Percentiles rank a stretch among this genome's conserved stretches.
Evolutionary conservation across 2,888 invertebrate species (phyloP).

Genomic region (Eupithecia dodoneata): DNA sequence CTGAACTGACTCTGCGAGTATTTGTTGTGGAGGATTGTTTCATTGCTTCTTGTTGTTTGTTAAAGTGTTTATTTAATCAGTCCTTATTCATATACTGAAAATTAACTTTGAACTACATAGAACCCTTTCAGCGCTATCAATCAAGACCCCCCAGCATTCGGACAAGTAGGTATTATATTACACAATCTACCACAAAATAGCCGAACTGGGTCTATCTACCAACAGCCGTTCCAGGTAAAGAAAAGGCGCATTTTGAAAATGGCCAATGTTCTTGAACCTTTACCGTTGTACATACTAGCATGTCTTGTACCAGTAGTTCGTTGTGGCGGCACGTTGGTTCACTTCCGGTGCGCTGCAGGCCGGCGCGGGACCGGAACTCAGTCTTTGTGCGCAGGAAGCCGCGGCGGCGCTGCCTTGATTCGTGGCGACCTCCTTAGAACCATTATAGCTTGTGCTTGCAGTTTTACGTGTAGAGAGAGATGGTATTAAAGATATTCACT

Average conservation of each 20-base stretch:
- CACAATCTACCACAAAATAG: not conserved
- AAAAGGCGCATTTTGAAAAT: not conserved
- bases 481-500: not conserved
- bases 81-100: not conserved
- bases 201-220: not conserved
- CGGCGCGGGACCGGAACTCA: conserved; percentile 8
- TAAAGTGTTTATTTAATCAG: not conserved
- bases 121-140: not conserved
- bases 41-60: not conserved
- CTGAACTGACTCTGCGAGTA: not conserved
- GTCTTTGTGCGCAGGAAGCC: conserved; percentile 6
- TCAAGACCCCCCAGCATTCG: not conserved
- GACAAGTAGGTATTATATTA: not conserved
- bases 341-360: not conserved
- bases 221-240: not conserved
- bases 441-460: not conserved
- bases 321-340: not conserved
- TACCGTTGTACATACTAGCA: not conserved
- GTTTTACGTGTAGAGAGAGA: not conserved
- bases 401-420: not conserved
- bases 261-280: not conserved
- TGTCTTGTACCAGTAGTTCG: not conserved
- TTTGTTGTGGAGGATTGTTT: not conserved
- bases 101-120: not conserved
- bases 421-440: conserved; percentile 5